A percentile compares a stretch with the other conserved stretches of the same genome.
phyloP scores from a whole-genome alignment of 2,888 invertebrate genomes.

The Nephrotoma guestfalica region DNA sequence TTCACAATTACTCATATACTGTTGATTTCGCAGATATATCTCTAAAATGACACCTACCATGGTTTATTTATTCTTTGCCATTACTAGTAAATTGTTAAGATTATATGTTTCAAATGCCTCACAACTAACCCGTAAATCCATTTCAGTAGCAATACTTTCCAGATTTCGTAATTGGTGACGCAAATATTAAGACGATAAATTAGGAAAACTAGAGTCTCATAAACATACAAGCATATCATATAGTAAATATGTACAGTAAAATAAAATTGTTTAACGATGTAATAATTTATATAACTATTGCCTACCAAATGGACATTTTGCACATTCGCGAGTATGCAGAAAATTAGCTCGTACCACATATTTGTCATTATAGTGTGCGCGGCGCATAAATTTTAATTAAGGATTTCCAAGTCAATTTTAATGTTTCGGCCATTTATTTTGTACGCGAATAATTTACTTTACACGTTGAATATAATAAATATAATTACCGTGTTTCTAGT shows the following conservation, averaged over 20 bases:
- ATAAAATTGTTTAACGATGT: neutral
- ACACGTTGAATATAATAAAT: no score
- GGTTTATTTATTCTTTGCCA: no score
- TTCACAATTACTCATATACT: no score
- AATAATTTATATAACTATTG: neutral
- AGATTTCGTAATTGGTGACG: no score
- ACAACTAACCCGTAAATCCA: no score
- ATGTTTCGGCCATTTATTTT: neutral
- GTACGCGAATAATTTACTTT: neutral
- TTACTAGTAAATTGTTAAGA: no score
- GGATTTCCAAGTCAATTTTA: neutral
- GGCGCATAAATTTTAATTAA: neutral
- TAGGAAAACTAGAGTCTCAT: neutral
- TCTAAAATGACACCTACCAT: no score
- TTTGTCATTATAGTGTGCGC: neutral
- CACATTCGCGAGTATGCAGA: neutral
- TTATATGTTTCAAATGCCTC: no score
- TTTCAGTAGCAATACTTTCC: no score
- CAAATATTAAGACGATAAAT: neutral
- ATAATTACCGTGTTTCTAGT: no score
- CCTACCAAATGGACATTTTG: neutral
- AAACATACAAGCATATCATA: neutral
- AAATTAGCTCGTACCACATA: neutral
- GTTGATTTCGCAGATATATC: no score
- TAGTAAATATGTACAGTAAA: neutral